Percentiles rank a stretch among this genome's conserved stretches.
These are phyloP conservation scores for Sebastes dallii DNA, from an alignment of 2,797 vertebrate genomes.

Conservation along the genomic window DNA sequence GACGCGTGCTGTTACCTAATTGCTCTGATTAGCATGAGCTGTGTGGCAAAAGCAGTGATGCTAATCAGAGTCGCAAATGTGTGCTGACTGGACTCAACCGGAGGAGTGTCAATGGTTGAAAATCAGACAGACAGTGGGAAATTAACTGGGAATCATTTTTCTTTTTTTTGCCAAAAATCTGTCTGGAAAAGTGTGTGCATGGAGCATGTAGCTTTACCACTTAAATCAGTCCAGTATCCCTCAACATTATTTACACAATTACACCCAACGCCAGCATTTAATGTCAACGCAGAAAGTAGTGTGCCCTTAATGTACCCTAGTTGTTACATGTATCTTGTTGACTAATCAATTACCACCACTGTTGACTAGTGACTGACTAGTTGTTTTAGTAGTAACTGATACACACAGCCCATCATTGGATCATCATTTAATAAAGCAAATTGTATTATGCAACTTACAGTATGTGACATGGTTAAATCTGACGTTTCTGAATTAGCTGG, in stretches of 20 bases:
- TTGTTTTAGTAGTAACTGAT: not conserved
- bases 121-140: not conserved
- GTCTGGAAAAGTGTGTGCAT: not conserved
- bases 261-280: not conserved
- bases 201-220: not conserved
- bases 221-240: not conserved
- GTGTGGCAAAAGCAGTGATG: conserved; percentile 41
- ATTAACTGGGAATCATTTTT: not conserved
- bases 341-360: not conserved
- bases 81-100: conserved; percentile 27
- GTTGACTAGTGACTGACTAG: not conserved
- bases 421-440: not conserved
- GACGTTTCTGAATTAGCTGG: not conserved
- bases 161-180: not conserved
- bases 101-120: conserved; percentile 21
- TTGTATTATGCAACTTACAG: not conserved
- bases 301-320: not conserved
- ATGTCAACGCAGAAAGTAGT: not conserved
- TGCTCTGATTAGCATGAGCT: conserved; percentile 74
- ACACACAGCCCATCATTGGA: not conserved
- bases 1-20: conserved; percentile 71
- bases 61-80: conserved; percentile 62
- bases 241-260: not conserved
- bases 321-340: not conserved
- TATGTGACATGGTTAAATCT: not conserved